Conservation (phyloP, 2,888 invertebrate genomes). For the Mesorhabditis sp. region DNA sequence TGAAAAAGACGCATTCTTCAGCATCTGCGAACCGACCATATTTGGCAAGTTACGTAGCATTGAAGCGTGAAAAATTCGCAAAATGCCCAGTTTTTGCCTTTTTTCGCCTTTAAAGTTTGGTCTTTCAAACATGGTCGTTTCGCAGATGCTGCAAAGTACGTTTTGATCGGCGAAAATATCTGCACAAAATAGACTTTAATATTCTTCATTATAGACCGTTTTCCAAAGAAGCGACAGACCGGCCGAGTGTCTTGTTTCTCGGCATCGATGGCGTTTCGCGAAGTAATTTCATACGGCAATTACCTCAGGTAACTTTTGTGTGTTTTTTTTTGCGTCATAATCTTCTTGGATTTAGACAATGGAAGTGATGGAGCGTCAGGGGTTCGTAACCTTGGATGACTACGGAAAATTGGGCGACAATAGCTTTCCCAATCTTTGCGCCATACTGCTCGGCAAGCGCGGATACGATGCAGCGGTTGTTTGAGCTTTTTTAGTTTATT, state of each 20-base stretch:
- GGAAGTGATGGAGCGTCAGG: background rate
- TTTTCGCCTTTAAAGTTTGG: no score
- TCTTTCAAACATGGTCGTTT: no score
- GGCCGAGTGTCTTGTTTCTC: background rate
- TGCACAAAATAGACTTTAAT: no score
- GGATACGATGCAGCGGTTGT: background rate
- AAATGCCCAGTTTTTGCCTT: no score
- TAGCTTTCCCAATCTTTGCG: constrained; percentile 2
- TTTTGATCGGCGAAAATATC: no score
- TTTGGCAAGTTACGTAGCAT: no score
- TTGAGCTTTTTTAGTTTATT: background rate
- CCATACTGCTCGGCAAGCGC: background rate
- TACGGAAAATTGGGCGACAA: background rate
- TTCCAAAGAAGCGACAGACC: background rate
- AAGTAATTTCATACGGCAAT: background rate
- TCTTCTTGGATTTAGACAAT: background rate
- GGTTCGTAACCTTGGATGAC: background rate
- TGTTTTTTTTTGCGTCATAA: background rate
- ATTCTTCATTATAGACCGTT: background rate
- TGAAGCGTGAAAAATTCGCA: no score
- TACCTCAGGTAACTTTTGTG: background rate
- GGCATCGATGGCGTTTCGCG: background rate
- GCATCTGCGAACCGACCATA: no score
- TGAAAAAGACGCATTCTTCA: no score
- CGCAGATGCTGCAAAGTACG: no score